phyloP scores from a whole-genome alignment of 1,140 invertebrate genomes.

The Medauroidea extradentata region DNA sequence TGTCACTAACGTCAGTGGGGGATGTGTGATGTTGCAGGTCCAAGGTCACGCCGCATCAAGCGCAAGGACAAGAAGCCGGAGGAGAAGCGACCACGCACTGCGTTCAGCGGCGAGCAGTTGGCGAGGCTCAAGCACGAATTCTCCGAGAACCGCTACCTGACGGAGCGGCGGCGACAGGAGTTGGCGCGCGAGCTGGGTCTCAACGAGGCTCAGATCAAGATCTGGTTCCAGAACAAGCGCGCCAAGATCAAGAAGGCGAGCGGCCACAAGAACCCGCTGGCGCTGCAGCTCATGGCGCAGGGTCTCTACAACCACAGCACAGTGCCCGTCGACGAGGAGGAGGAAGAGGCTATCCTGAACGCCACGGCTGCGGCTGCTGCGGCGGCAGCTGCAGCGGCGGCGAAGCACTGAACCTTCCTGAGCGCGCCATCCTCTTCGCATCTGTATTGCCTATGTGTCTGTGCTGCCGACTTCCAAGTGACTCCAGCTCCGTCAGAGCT shows the following conservation, averaged over 20 bases:
- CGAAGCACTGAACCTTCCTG: no score
- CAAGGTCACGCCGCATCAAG: conserved; percentile 79
- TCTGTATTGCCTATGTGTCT: no score
- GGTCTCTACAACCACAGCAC: conserved; percentile 92
- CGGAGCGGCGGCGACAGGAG: conserved; percentile 86
- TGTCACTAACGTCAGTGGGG: no score
- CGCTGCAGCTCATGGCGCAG: conserved; percentile 92
- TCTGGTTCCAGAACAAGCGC: conserved; percentile 95
- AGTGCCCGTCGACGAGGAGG: conserved; percentile 74
- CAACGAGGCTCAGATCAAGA: conserved; percentile 98
- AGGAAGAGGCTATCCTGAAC: conserved; percentile 54
- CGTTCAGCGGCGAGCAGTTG: conserved; percentile 94
- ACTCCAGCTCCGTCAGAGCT: no score
- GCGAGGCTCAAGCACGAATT: conserved; percentile 91
- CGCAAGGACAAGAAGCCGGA: conserved; percentile 53
- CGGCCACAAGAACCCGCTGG: conserved; percentile 84
- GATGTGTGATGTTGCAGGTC: conserved; percentile 80
- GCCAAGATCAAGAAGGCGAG: conserved; percentile 97
- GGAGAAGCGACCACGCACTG: conserved; percentile 94
- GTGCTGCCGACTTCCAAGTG: no score
- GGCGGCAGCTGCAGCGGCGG: no score
- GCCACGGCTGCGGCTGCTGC: no score
- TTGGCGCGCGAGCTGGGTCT: conserved; percentile 87
- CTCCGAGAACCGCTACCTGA: conserved; percentile 88
- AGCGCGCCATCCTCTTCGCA: no score